phyloP scores from a whole-genome alignment of 2,888 invertebrate species.

The Schrankia costaestrigalis region DNA sequence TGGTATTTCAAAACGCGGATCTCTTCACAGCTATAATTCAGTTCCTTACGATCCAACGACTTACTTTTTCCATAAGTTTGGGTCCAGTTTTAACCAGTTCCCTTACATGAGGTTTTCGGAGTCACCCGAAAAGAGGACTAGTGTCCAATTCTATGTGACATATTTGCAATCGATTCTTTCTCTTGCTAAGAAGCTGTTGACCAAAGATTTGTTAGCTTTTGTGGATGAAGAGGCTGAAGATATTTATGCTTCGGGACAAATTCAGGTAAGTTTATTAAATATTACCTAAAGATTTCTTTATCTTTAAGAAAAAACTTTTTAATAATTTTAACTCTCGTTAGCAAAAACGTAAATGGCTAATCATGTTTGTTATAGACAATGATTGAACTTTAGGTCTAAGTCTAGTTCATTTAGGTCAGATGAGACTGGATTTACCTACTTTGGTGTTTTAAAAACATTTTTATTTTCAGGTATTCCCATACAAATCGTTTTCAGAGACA shows the following conservation, averaged over 20 bases:
- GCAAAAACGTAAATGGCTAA: too few species aligned
- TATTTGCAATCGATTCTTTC: constrained; percentile 90
- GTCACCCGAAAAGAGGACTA: constrained; percentile 83
- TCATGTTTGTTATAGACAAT: too few species aligned
- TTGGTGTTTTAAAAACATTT: not conserved
- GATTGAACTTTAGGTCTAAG: too few species aligned
- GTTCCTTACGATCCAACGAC: constrained; percentile 89
- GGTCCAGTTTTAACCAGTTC: constrained; percentile 95
- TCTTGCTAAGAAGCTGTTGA: constrained; percentile 90
- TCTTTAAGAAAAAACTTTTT: not conserved
- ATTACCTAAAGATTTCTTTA: not conserved
- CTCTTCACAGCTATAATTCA: constrained; percentile 82
- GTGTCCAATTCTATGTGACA: constrained; percentile 86
- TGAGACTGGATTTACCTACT: too few species aligned
- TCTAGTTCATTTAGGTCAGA: too few species aligned
- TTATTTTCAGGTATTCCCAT: constrained; percentile 87
- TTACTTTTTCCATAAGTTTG: constrained; percentile 94
- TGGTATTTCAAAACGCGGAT: constrained; percentile 64
- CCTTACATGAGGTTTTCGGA: constrained; percentile 90
- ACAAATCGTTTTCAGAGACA: constrained; percentile 97
- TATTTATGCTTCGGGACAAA: constrained; percentile 86
- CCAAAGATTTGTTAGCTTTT: constrained; percentile 89
- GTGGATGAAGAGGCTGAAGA: constrained; percentile 92
- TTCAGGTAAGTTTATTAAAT: constrained; percentile 57
- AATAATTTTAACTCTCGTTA: too few species aligned